Evolutionary conservation across 1,140 invertebrate species (phyloP), one percentile per base, ranked within the genome.

Genomic region (Neotoxoptera formosana): DNA sequence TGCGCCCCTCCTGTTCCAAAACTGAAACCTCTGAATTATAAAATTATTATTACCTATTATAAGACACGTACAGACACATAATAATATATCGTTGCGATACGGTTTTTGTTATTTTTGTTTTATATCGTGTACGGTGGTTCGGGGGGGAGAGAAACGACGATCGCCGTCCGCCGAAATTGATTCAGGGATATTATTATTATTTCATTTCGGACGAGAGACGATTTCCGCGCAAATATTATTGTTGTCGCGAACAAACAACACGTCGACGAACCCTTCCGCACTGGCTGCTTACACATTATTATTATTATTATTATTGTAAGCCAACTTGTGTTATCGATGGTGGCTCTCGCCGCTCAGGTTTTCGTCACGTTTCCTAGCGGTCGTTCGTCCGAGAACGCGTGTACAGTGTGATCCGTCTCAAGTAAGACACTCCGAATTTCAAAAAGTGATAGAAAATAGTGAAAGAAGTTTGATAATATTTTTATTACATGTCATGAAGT

Each of bases 51-150:
- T 30, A 30, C 53, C n/a, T 41, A 60, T 25, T n/a, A 67, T 67
- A 67, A 67, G 11, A 14, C 11, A 67, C 30, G 11, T 14, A 17
- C 14, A n/a, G 14, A 67, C 11, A 67, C 25, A 30, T 60, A n/a
- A n/a, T n/a, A n/a, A n/a, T n/a, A n/a, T n/a, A 67, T 41, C 4
- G 41, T 41, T 41, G 41, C 41, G 41, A 41, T 76, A 25, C 17
- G 30, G n/a, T 76, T 76, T n/a, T 76, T 76, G 60, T n/a, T 76
- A 30, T 67, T 76, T 76, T 76, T 76, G n/a, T 76, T 76, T 76
- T 76, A 76, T n/a, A 7, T 34, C 6, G 4, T 84, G 11, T 84
- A 47, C 41, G 41, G n/a, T n/a, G n/a, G n/a, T n/a, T n/a, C n/a
- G n/a, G n/a, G n/a, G n/a, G n/a, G n/a, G n/a, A n/a, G n/a, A n/a